Percentiles rank a stretch among this genome's conserved stretches.
Evolutionary conservation across 2,888 invertebrate genomes (phyloP).

Genomic region (Torymus tubicola): DNA sequence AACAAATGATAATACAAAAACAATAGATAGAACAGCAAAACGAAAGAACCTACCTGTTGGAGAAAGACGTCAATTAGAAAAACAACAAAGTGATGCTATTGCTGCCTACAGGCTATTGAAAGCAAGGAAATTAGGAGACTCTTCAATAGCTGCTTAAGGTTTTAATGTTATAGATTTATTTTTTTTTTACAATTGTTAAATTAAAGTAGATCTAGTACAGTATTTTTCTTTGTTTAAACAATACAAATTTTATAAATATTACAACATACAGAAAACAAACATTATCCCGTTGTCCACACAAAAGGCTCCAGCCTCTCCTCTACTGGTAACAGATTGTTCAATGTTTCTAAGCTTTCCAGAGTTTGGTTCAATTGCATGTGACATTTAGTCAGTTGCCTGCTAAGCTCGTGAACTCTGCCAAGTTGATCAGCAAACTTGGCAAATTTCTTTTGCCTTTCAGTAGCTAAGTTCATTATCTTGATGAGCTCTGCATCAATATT

Average conservation of each 20-base stretch:
- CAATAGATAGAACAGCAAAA: slow-evolving; percentile 79
- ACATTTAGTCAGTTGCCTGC: slow-evolving; percentile 88
- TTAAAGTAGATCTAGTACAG: slow-evolving; percentile 49
- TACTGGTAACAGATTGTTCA: slow-evolving; percentile 89
- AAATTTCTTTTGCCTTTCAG: slow-evolving; percentile 90
- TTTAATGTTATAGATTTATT: slow-evolving; percentile 49
- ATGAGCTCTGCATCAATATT: slow-evolving; percentile 87
- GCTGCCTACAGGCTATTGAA: slow-evolving; percentile 81
- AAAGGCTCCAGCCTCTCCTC: slow-evolving; percentile 92
- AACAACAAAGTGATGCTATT: slow-evolving; percentile 80
- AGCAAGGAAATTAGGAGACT: slow-evolving; percentile 57
- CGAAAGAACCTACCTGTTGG: slow-evolving; percentile 80
- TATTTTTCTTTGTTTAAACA: slow-evolving; percentile 49
- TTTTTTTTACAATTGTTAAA: slow-evolving; percentile 47
- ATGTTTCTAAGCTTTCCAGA: slow-evolving; percentile 88
- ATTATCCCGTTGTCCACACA: slow-evolving; percentile 88
- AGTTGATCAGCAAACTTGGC: slow-evolving; percentile 92
- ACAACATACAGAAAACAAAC: slow-evolving; percentile 31
- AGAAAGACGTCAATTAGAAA: slow-evolving; percentile 80
- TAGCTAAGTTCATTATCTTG: slow-evolving; percentile 83
- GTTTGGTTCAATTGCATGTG: slow-evolving; percentile 90
- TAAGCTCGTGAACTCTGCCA: slow-evolving; percentile 88
- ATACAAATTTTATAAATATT: slow-evolving; percentile 34
- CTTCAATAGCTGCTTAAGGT: slow-evolving; percentile 52
- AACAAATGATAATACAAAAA: slow-evolving; percentile 33